Evolutionary conservation across 2,797 vertebrate genomes (phyloP).

Genomic region (Bucorvus abyssinicus): DNA sequence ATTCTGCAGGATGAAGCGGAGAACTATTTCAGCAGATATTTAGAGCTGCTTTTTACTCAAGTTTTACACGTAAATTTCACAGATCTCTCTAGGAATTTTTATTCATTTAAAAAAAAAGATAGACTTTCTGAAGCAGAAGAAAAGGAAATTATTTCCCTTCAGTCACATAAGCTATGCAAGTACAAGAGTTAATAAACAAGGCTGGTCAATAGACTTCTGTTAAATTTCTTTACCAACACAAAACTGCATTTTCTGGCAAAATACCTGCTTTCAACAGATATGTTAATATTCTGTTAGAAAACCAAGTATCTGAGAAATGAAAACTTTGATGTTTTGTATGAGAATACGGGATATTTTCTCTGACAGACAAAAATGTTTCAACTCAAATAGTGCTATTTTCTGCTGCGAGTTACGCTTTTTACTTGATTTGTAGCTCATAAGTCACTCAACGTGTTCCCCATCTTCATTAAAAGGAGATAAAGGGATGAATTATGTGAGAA

Average conservation of each 20-base stretch:
- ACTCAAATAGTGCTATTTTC: background rate
- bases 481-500: background rate
- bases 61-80: background rate
- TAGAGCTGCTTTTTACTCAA: background rate
- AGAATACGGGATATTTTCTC: background rate
- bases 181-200: background rate
- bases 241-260: background rate
- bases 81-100: background rate
- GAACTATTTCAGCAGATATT: background rate
- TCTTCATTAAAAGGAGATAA: background rate
- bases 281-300: background rate
- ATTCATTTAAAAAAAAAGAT: background rate
- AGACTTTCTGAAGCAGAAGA: background rate
- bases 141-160: background rate
- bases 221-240: background rate
- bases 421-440: background rate
- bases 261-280: background rate
- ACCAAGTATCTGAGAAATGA: background rate
- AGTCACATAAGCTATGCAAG: background rate
- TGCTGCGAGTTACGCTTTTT: background rate
- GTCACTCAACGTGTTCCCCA: background rate
- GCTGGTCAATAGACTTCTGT: background rate
- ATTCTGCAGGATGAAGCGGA: background rate
- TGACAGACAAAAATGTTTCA: background rate
- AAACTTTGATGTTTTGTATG: background rate